Base-by-base conservation (phyloP, 2,888 invertebrate genomes). In the Allacma fusca region DNA sequence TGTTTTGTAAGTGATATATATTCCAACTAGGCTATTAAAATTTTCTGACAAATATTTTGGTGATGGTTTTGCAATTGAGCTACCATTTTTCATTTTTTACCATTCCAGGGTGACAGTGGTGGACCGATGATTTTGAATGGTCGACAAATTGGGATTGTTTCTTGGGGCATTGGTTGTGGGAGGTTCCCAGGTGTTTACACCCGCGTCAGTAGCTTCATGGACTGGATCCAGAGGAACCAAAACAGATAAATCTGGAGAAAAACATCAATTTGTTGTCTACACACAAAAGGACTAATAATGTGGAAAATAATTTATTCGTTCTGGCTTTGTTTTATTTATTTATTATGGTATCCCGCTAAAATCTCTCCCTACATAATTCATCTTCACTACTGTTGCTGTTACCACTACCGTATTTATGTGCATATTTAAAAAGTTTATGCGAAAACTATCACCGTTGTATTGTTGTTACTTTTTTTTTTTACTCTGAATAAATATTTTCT, bases 131-230 rank as follows among this genome's bases (percentile, higher is more conserved):
- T 95, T 92, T 91, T 91, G 7, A 90, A 90, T 79, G 94, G 94
- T 92, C 92, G 91, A 0, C 95, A 95, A 88, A 92, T 94, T 26
- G 95, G 95, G 74, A 91, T 95, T 71, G 95, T 95, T 24, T 94
- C 94, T n/a, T 95, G 95, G 95, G 95, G 95, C 80, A 95, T 95
- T 84, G 95, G 95, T 50, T 95, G 83, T 65, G 80, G 81, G 23
- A 50, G 78, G 1, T 81, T 81, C 29, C 82, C 82, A 0, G 82
- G 81, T 1, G 81, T 34, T 9, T 67, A 67, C 29, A 67, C 67
- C 19, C 77, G 79, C 21, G 80, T 81, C 7, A 44, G 71, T 21
- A 67, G 68, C 0, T 83, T 79, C 62, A 34, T 75, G 19, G 13
- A 28, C 12, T 67, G 34, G 67, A 67, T 28, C 16, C 23, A 29